A percentile compares a stretch with the other conserved stretches of the same genome.
phyloP scores from a whole-genome alignment of 2,113 vertebrate genomes.

The Saccopteryx leptura region DNA sequence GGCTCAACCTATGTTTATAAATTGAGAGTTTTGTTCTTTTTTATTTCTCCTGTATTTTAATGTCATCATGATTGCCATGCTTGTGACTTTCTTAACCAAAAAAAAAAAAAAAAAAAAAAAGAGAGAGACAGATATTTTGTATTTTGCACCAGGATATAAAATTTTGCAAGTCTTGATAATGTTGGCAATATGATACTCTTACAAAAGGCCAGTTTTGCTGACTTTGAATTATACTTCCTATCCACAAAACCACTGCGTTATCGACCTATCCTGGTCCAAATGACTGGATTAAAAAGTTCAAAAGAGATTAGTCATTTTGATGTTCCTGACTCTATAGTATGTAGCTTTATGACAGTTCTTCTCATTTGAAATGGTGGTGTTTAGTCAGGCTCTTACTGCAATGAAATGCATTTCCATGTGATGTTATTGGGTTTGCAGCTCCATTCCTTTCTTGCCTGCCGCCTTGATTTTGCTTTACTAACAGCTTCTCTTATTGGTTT shows the following conservation, averaged over 20 bases:
- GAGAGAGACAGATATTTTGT: too few species aligned
- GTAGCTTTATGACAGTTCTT: not conserved
- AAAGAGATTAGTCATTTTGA: not conserved
- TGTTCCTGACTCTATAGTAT: not conserved
- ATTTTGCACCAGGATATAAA: constrained; percentile 48
- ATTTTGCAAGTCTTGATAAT: not conserved
- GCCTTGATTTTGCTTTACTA: not conserved
- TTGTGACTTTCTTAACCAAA: not conserved
- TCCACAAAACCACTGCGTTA: not conserved
- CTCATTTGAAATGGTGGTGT: constrained; percentile 1
- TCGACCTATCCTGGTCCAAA: constrained; percentile 1
- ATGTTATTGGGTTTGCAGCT: not conserved
- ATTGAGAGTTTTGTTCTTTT: not conserved
- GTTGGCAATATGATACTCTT: not conserved
- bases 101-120: constrained; percentile 23
- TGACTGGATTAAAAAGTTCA: constrained; percentile 14
- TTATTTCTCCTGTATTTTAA: not conserved
- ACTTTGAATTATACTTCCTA: not conserved
- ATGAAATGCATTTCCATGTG: constrained; percentile 19
- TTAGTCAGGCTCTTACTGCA: not conserved
- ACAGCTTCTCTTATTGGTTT: constrained; percentile 60
- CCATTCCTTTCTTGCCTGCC: not conserved
- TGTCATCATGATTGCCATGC: not conserved
- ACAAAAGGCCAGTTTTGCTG: not conserved
- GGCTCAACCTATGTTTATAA: not conserved